Evolutionary conservation across 2,797 vertebrate species (phyloP), one percentile per base, ranked within the genome.

Genomic region (Hydrolagus colliei): DNA sequence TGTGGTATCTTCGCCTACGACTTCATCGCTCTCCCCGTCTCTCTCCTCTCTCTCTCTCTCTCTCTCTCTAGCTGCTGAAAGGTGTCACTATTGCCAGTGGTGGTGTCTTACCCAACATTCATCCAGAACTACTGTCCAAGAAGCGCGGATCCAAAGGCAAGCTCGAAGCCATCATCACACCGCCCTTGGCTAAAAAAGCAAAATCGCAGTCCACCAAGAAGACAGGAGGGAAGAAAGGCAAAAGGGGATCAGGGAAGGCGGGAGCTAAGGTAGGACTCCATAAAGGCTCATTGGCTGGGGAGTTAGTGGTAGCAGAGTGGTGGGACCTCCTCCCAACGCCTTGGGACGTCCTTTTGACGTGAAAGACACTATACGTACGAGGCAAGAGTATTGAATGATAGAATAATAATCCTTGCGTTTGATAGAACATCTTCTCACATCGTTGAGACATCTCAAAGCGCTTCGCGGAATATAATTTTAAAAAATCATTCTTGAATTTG

Each of bases 1-100:
- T 52, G 41, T 52, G 41, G 41, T 52, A 52, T 1, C 41, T 52
- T 52, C 2, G 1, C 41, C 41, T 52, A 1, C 6, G 41, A 52
- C 41, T 52, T 52, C 3, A 52, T 52, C 3, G 41, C 41, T 52
- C 32, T 80, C n/a, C 67, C 35, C 10, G 13, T 67, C 27, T 67
- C 41, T 16, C 5, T 10, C 27, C 5, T 80, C n/a, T 82, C 35
- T 18, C 27, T 67, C 27, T 67, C 41, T 16, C 5, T 10, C 27
- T 20, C 32, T 71, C 32, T 32, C 77, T 87, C 59, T 90, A 97
- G 97, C 89, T 99, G 88, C 94, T 99, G 88, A 98, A 97, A 92
- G 97, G 98, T 2, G 98, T 99, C 89, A 99, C 98, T 89, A 98
- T 99, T 73, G 96, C 98, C 86, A 97, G 97, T 4, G 97, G 98